Evolutionary conservation across 37 sponge, comb jelly and placozoan genomes (phyloP).

Genomic region (Beroe forskalii): DNA sequence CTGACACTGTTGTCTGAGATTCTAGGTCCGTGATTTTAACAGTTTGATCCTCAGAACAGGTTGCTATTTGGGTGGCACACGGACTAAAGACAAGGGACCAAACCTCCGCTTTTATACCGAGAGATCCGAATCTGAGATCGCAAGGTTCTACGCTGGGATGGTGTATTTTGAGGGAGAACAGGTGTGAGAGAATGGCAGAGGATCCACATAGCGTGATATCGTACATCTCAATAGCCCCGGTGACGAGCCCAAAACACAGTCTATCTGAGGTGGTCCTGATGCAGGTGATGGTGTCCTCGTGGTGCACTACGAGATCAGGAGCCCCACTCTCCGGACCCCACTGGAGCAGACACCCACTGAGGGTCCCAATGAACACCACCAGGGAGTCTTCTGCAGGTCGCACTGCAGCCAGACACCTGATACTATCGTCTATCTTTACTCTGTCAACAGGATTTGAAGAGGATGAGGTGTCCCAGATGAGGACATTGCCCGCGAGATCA

Average conservation of each 20-base stretch:
- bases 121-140: constrained; percentile 40
- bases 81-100: constrained; percentile 49
- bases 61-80: not conserved
- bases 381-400: not conserved
- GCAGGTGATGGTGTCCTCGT: constrained; percentile 25
- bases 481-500: constrained; percentile 2
- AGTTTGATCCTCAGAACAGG: constrained; percentile 58
- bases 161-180: not conserved
- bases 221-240: constrained; percentile 22
- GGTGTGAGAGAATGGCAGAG: not conserved
- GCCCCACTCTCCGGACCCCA: not conserved
- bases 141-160: not conserved
- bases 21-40: constrained; percentile 25
- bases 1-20: not conserved
- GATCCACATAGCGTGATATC: not conserved
- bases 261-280: not conserved
- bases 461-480: not conserved
- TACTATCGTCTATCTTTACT: constrained; percentile 23
- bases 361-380: constrained; percentile 29
- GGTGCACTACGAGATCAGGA: not conserved
- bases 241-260: constrained; percentile 31
- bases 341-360: constrained; percentile 18
- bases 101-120: constrained; percentile 24
- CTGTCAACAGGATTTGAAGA: not conserved
- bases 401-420: constrained; percentile 11